Base-by-base conservation (phyloP, 2,113 vertebrate species). In the Balaeniceps rex region DNA sequence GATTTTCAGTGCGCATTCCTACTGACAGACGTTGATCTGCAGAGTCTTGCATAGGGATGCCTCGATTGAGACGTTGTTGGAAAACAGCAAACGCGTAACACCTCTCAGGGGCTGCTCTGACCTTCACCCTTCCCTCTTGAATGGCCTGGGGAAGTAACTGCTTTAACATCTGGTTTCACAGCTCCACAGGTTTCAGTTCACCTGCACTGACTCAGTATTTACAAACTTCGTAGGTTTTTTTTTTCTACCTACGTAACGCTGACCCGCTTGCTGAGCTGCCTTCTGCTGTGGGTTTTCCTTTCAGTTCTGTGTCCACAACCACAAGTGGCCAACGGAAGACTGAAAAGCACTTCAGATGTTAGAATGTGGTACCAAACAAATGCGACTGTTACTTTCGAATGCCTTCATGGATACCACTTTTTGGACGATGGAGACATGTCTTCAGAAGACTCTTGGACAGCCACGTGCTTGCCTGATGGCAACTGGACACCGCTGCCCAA, bases 241-340 rank as follows among this genome's bases (percentile, higher is more conserved):
- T 42, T 47, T 36, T 7, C 55, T 26, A 4, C 51, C 22, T 10
- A 2, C 2, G 0, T 19, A 9, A 16, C 0, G 2, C 19, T 7
- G 13, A 34, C 11, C 38, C 29, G 29, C 66, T 46, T 10, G 26
- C 80, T 89, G 65, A 95, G 46, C 68, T n/a, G 34, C 72, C 36
- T 65, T 44, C 79, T 88, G 22, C 33, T 38, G 22, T 65, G 88
- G 85, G 24, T 24, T 87, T 55, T 28, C 75, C 90, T 92, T 96
- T 82, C 93, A 98, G 98, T 54, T 68, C 60, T 1, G 19, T 98
- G 98, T 33, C 23, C 75, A 12, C 22, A 9, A 2, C 98, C 98
- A 22, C 19, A 16, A 4, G 31, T 97, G 63, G n/a, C 49, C 79
- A 14, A 91, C 3, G 97, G 92, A 47, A 86, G 9, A 25, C 24